Base-by-base conservation (phyloP, 1,140 invertebrate genomes). In the Olivierus martensii region DNA sequence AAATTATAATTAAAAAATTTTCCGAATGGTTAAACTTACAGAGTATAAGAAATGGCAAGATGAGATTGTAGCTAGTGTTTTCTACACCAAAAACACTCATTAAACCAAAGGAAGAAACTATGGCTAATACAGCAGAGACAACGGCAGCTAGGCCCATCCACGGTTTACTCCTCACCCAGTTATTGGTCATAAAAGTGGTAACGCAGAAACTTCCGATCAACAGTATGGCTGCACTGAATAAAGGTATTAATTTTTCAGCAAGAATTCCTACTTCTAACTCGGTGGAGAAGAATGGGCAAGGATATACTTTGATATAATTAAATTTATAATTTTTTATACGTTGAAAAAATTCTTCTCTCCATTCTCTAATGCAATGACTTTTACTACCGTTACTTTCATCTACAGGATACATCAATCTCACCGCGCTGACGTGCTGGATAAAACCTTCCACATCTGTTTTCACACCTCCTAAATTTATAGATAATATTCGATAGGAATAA, bases 11-110 rank as follows among this genome's bases (percentile, higher is more conserved):
- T 28, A 28, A 28, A 28, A 28, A 1, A 28, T 28, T 28, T 28
- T 28, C 28, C 28, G 9, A 28, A 28, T 28, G n/a, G n/a, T 28
- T 28, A 28, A 18, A 74, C 79, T 82, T 76, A 94, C 90, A 89
- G 56, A 94, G 82, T 80, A 93, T 89, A 39, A 95, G 77, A 64
- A 94, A 93, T 4, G 90, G 90, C 1, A 89, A 88, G 0, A 89
- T 87, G 48, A 93, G 75, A 69, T 93, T 92, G 53, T 95, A 87
- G n/a, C 87, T 88, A 61, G 94, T 94, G 67, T 94, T 94, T 55
- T 87, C 82, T 35, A 91, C 78, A 6, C 87, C 88, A 44, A 82
- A 73, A 69, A 92, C 91, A 66, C 89, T 84, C 53, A 89, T 83
- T 44, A 88, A 70, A 35, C 92, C 91, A 62, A 95, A 94, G 0